Percentiles rank a stretch among this genome's conserved stretches.
phyloP scores from a whole-genome alignment of 2,797 vertebrate species.

The Distichodus sexfasciatus region DNA sequence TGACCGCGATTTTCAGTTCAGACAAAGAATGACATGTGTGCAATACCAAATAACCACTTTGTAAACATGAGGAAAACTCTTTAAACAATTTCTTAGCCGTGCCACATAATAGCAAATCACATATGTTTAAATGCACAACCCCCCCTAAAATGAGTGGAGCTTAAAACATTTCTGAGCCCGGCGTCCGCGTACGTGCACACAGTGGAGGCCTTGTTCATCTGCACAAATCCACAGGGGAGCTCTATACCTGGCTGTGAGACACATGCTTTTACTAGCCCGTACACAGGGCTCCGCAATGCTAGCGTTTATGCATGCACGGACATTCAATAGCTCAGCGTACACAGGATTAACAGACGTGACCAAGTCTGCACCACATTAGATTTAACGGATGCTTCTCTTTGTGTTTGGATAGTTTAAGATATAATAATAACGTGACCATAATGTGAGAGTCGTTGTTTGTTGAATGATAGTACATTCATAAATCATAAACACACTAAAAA shows the following conservation, averaged over 20 bases:
- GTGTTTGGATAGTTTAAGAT: neutral
- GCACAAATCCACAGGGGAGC: conserved; percentile 35
- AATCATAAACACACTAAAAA: no score
- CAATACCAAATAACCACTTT: neutral
- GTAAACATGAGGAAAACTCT: neutral
- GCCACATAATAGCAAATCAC: conserved; percentile 14
- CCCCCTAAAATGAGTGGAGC: conserved; percentile 34
- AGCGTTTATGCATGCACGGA: conserved; percentile 41
- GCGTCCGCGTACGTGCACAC: conserved; percentile 20
- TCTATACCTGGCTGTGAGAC: conserved; percentile 40
- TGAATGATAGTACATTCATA: no score
- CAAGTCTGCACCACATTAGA: conserved; percentile 19
- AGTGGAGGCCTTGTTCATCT: conserved; percentile 41
- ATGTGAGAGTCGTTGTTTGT: no score
- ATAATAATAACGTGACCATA: no score
- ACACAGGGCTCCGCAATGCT: conserved; percentile 34
- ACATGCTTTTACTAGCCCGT: conserved; percentile 43
- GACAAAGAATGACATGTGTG: neutral
- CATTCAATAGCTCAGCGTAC: conserved; percentile 44
- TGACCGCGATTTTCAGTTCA: neutral
- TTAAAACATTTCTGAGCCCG: conserved; percentile 33
- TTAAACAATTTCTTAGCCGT: conserved; percentile 23
- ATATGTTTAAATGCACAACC: conserved; percentile 25
- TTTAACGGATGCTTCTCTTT: conserved; percentile 6
- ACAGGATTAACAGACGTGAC: conserved; percentile 22